These are phyloP conservation scores for Diceros bicornis DNA, from an alignment of 2,797 vertebrate species.

Conservation along the genomic window DNA sequence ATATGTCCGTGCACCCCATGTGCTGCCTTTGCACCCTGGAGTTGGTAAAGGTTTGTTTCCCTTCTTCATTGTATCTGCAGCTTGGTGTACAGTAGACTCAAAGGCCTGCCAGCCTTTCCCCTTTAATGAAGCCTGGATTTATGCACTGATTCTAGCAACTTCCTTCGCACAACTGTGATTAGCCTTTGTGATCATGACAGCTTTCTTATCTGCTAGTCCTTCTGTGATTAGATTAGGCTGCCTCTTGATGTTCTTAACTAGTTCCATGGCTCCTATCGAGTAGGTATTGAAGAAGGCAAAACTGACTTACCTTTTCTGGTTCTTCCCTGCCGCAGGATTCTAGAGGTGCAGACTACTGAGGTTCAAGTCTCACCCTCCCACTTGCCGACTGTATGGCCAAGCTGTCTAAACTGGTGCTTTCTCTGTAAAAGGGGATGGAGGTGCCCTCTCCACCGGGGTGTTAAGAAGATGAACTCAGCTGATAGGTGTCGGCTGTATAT, in stretches of 20 bases:
- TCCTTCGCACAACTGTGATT: background rate
- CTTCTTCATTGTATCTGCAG: background rate
- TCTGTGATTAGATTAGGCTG: slow-evolving; percentile 45
- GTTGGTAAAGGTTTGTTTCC: background rate
- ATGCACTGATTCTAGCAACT: background rate
- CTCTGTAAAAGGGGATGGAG: background rate
- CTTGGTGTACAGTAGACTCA: background rate
- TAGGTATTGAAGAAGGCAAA: background rate
- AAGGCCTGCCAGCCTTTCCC: background rate
- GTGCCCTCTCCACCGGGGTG: fast-evolving
- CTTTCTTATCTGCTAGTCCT: slow-evolving; percentile 9
- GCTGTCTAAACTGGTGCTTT: background rate
- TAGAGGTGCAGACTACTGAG: background rate
- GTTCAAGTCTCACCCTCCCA: background rate
- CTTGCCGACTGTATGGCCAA: background rate
- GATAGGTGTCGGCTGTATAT: background rate
- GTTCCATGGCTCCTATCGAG: background rate
- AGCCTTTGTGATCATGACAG: background rate
- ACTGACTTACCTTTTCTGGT: background rate
- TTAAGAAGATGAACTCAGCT: background rate
- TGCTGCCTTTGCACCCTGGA: background rate
- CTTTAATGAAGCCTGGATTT: background rate
- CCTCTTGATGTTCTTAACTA: background rate
- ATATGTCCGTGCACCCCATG: background rate
- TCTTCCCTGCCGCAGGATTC: background rate